Base-by-base conservation (phyloP, 2,797 vertebrate species). In the Anniella stebbinsi region DNA sequence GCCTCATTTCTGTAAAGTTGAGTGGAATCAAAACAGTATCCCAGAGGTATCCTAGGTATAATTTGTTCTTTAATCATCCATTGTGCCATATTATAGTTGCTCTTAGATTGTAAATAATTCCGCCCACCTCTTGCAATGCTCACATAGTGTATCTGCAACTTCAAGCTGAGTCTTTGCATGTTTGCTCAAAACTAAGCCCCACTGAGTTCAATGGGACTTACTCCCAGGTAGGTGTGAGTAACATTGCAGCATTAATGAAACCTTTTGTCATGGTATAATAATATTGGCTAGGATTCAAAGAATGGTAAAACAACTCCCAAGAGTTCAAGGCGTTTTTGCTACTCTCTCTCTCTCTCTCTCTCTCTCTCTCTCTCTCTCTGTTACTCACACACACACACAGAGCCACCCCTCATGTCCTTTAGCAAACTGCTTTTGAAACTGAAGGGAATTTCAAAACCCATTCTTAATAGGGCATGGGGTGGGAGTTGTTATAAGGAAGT, bases 161-260 rank as follows among this genome's bases (percentile, higher is more conserved):
- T 38, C 41, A 75, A 28, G 38, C 12, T 33, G 33, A 3, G 25
- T 13, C 45, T 69, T 80, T 18, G 15, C 45, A n/a, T 78, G 57
- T 66, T n/a, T 87, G n/a, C 30, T 48, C 60, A 87, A 57, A 88
- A 36, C 33, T 87, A 70, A 80, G 10, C 70, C 17, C 60, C 87
- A 38, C 23, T 30, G 9, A 57, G 45, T 88, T 80, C 67, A 88
- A 51, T 15, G 0, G 48, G n/a, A 66, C 15, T 70, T 28, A 2
- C 45, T 80, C 54, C 11, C 21, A 57, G 17, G 25, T 38, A 30
- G 9, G 67, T 28, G 13, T 69, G 33, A 8, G 36, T 78, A 41
- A 30, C 23, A 67, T 51, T 78, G 9, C 17, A 87, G 73, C 38
- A 45, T 9, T 48, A 87, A 78, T 33, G 30, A 48, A 28, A 63